Evolutionary conservation across 2,113 vertebrate genomes (phyloP).

Genomic region (Ictalurus furcatus): DNA sequence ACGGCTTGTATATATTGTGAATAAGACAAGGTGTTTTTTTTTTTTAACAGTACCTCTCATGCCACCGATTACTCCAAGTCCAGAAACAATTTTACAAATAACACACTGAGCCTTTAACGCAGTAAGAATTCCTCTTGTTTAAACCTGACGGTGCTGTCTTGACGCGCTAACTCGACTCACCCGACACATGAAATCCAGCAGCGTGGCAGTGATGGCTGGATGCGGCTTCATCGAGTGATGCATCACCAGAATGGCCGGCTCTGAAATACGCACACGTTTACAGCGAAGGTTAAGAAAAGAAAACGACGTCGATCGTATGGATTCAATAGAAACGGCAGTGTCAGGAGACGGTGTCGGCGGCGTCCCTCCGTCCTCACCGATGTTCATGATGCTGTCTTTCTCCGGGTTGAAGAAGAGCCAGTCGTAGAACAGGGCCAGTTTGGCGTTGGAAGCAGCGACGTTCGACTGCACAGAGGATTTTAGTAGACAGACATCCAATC

Average conservation of each 20-base stretch:
- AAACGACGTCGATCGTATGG: background rate
- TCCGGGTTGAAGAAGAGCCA: conserved; percentile 98
- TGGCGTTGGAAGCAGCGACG: conserved; percentile 94
- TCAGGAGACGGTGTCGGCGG: too few species aligned
- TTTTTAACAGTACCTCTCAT: background rate
- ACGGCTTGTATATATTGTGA: background rate
- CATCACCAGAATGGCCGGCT: conserved; percentile 97
- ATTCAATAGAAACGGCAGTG: background rate
- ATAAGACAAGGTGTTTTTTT: background rate
- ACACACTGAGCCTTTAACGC: background rate
- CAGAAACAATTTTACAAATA: background rate
- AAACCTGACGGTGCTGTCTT: background rate
- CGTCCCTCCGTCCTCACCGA: conserved; percentile 73
- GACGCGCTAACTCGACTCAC: conserved; percentile 67
- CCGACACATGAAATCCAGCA: conserved; percentile 98
- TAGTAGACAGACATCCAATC: background rate
- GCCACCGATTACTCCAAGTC: background rate
- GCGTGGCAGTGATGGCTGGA: conserved; percentile 94
- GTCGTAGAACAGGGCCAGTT: conserved; percentile 95
- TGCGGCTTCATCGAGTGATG: conserved; percentile 99
- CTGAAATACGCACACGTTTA: conserved; percentile 62
- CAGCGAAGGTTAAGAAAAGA: conserved; percentile 9
- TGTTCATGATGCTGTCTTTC: conserved; percentile 99
- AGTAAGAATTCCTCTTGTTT: background rate
- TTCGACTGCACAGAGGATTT: conserved; percentile 80